phyloP scores from a whole-genome alignment of 2,797 vertebrate genomes.

The Allobates femoralis region DNA sequence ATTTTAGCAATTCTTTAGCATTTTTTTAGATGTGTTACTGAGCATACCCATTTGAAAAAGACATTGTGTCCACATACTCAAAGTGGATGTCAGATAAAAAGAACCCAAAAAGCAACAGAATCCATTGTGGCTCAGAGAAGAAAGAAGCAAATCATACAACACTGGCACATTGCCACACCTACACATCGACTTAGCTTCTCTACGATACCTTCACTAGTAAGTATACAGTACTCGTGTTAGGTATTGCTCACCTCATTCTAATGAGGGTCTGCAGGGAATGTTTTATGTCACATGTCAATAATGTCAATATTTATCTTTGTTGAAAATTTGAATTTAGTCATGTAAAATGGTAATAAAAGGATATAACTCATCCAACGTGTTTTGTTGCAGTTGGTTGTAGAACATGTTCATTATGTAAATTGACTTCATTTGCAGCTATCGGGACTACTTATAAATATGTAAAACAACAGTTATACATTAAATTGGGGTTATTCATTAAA shows the following conservation, averaged over 20 bases:
- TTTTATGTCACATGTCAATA: background rate
- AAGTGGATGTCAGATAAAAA: too few relatives aligned
- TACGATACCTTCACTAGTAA: too few relatives aligned
- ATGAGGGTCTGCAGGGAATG: background rate
- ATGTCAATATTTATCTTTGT: background rate
- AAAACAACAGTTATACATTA: conserved; percentile 40
- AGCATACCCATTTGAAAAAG: too few relatives aligned
- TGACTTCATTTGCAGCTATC: background rate
- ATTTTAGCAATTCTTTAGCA: too few relatives aligned
- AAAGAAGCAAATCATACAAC: too few relatives aligned
- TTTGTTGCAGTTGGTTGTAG: background rate
- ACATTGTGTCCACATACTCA: too few relatives aligned
- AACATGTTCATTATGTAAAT: conserved; percentile 37
- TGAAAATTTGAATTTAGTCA: too few relatives aligned
- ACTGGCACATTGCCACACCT: too few relatives aligned
- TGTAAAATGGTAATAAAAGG: background rate
- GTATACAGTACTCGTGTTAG: background rate
- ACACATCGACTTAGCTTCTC: too few relatives aligned
- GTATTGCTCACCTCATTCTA: background rate
- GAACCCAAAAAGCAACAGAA: too few relatives aligned
- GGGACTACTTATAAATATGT: conserved; percentile 48
- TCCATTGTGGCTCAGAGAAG: too few relatives aligned
- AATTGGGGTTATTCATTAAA: conserved; percentile 54
- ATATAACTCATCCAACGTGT: background rate
- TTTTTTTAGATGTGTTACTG: too few relatives aligned